These are phyloP conservation scores for Harpagoxenus sublaevis DNA, from an alignment of 2,888 invertebrate species.

Conservation along the genomic window DNA sequence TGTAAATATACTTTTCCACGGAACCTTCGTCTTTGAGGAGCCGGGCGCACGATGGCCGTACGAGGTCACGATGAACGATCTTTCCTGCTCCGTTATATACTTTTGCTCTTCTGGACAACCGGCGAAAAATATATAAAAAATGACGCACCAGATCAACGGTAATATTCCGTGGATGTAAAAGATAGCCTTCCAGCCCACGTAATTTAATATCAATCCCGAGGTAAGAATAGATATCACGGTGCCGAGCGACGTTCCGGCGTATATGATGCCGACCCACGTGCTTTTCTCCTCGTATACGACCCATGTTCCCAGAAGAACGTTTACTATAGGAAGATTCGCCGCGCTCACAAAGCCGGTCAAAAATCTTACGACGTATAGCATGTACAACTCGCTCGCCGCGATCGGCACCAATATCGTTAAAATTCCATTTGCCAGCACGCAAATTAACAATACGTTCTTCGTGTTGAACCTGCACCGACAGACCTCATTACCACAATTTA, in stretches of 20 bases:
- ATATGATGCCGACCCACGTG: slow-evolving; percentile 83
- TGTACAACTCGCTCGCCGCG: slow-evolving; percentile 66
- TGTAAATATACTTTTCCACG: slow-evolving; percentile 86
- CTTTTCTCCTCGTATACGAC: slow-evolving; percentile 84
- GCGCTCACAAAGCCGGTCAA: slow-evolving; percentile 81
- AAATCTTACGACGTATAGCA: slow-evolving; percentile 79
- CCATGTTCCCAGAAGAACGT: slow-evolving; percentile 84
- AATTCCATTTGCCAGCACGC: slow-evolving; percentile 79
- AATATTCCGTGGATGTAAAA: slow-evolving; percentile 83
- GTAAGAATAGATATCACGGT: slow-evolving; percentile 83
- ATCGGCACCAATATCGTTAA: slow-evolving; percentile 81
- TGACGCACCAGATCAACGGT: slow-evolving; percentile 82
- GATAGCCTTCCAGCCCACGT: slow-evolving; percentile 80
- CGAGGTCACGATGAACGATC: slow-evolving; percentile 80
- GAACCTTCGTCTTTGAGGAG: slow-evolving; percentile 74
- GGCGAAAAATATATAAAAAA: slow-evolving; percentile 80
- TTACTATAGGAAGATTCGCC: slow-evolving; percentile 83
- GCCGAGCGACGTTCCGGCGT: slow-evolving; percentile 83
- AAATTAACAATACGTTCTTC: slow-evolving; percentile 80
- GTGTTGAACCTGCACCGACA: slow-evolving; percentile 81
- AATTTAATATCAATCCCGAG: slow-evolving; percentile 81
- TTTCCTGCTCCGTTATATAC: slow-evolving; percentile 84
- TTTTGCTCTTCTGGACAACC: slow-evolving; percentile 85
- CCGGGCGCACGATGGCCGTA: slow-evolving; percentile 82
- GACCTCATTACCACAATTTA: neutral